These are phyloP conservation scores for Enteromius unitaeniatus DNA, from an alignment of 2,797 vertebrate species.

Conservation along the genomic window DNA sequence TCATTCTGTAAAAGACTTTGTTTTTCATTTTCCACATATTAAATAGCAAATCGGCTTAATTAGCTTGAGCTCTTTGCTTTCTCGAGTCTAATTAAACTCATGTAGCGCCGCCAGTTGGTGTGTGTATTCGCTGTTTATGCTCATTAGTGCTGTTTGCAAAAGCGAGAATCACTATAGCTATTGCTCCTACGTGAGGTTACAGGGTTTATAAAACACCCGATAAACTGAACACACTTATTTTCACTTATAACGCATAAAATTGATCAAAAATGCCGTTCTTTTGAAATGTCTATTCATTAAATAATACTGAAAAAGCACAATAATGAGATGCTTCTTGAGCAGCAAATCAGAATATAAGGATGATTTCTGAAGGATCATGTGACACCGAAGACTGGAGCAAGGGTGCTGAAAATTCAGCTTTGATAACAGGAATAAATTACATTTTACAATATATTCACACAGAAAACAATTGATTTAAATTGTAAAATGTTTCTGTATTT, in stretches of 20 bases:
- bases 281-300: background rate
- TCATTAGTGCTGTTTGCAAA: constrained; percentile 11
- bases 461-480: background rate
- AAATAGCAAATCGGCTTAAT: constrained; percentile 7
- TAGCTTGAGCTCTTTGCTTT: constrained; percentile 6
- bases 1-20: background rate
- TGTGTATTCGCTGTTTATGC: constrained; percentile 17
- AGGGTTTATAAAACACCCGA: background rate
- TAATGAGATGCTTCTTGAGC: background rate
- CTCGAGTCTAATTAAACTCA: constrained; percentile 16
- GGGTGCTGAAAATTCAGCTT: background rate
- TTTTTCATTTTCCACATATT: constrained; percentile 3
- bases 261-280: background rate
- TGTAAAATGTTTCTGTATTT: background rate
- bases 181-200: background rate
- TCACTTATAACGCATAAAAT: background rate
- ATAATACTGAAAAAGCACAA: background rate
- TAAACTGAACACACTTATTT: background rate
- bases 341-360: background rate
- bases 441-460: background rate
- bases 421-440: background rate
- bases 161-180: background rate
- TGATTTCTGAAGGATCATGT: background rate
- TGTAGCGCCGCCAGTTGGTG: background rate
- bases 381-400: background rate